Evolutionary conservation across 1,140 invertebrate genomes (phyloP), one percentile per base, ranked within the genome.

Genomic region (Psix sp.): DNA sequence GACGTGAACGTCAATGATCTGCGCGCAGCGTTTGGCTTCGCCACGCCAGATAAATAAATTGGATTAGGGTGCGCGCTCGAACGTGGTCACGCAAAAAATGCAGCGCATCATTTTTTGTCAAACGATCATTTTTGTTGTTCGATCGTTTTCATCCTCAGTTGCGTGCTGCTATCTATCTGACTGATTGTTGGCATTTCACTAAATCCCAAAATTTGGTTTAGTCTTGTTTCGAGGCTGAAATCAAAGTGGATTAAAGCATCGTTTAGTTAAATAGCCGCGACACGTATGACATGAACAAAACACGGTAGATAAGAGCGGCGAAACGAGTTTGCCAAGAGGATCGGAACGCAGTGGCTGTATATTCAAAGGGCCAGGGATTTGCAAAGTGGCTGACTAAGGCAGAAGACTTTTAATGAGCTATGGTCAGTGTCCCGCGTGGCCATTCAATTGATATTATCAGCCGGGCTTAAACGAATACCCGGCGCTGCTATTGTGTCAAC

Each of bases 361-460:
- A 16, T 15, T 39, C 36, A 11, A 42, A 74, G 59, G 48, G 15
- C 40, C 33, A 6, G 52, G 31, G 51, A 38, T 24, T 18, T 11
- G 38, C 31, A 43, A 56, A 51, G 49, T 65, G 42, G 57, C 21
- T 36, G 51, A 11, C 21, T 20, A 18, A 36, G 16, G 29, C 11
- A 36, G 60, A 59, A 46, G 59, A 76, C 63, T 77, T 80, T 80
- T 80, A 80, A 80, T 77, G 74, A 80, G 76, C 70, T 66, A 54
- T 56, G 67, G 48, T 59, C 62, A 65, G n/a, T n/a, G n/a, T n/a
- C n/a, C 54, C 54, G 63, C 52, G 52, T 52, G 40, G 38, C 56
- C 46, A 65, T 70, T 68, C 51, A 66, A 65, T 70, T 59, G 72
- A 70, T 70, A 54, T 52, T 62, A 70, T 75, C 72, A 20, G 26